Percentiles rank a stretch among this genome's conserved stretches.
phyloP scores from a whole-genome alignment of 1,140 invertebrate genomes.

The Microplitis demolitor region DNA sequence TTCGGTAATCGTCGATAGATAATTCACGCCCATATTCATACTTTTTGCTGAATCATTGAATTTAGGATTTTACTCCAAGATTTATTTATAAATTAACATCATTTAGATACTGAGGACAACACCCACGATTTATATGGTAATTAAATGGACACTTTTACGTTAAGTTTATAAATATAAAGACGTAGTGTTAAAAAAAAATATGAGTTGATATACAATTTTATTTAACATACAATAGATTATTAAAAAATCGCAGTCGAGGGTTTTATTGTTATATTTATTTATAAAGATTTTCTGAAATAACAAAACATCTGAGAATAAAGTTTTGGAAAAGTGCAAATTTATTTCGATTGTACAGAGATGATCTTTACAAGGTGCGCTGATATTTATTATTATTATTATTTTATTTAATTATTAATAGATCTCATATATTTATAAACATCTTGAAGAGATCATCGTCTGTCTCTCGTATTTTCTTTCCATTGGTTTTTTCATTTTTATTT shows the following conservation, averaged over 20 bases:
- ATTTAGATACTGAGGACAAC: too few species aligned
- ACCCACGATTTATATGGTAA: too few species aligned
- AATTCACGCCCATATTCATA: too few species aligned
- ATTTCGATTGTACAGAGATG: slow-evolving; percentile 36
- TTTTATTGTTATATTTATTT: too few species aligned
- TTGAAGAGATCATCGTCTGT: slow-evolving; percentile 20
- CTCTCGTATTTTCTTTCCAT: slow-evolving; percentile 12
- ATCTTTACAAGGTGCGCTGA: slow-evolving; percentile 30
- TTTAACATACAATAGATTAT: not conserved
- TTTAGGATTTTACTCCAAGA: too few species aligned
- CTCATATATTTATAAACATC: slow-evolving; percentile 8
- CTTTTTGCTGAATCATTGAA: too few species aligned
- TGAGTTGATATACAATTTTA: too few species aligned
- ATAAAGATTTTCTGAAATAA: slow-evolving; percentile 15
- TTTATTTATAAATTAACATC: too few species aligned
- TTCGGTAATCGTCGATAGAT: too few species aligned
- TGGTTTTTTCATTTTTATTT: not conserved
- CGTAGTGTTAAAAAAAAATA: too few species aligned
- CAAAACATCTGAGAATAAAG: slow-evolving; percentile 19
- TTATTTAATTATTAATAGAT: slow-evolving; percentile 9
- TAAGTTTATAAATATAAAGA: too few species aligned
- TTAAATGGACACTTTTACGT: too few species aligned
- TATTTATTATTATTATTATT: slow-evolving; percentile 9
- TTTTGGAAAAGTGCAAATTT: slow-evolving; percentile 40
- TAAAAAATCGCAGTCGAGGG: not conserved